Evolutionary conservation across 2,797 vertebrate species (phyloP), one percentile per base, ranked within the genome.

Genomic region (Rousettus madagascariensis): DNA sequence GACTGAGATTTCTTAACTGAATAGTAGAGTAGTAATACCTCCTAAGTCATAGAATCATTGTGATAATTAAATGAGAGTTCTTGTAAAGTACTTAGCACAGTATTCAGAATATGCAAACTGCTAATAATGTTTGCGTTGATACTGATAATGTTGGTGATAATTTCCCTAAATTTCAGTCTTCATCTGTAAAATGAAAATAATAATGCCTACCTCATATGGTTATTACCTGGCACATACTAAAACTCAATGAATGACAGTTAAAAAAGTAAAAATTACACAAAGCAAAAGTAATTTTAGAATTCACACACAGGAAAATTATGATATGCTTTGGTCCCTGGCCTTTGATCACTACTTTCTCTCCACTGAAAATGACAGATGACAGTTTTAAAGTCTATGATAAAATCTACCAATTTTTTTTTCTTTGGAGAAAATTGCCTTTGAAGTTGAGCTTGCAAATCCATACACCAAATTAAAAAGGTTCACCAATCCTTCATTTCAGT

Each of bases 181-280:
- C 55, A 72, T 72, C 63, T 68, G 2, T 91, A 86, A 86, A 95
- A 80, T 36, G 38, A 96, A 82, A 86, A 87, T 78, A 77, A 59
- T 61, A 22, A 79, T 68, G 28, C 59, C 19, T 43, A 30, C 11
- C 22, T 61, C 28, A 6, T 74, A 66, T 55, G 55, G 57, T 68
- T 8, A 63, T 78, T 83, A 55, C 80, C 65, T 55, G 51, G 46
- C 19, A 85, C 36, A 51, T 75, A 82, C 20, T 53, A 33, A 86
- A 13, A 86, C 24, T 66, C 41, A 74, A 5, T 71, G 36, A 90
- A n/a, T 72, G 43, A 68, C 8, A 74, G 59, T 88, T 91, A 38
- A 71, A 88, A 69, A 89, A 77, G 19, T 51, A 38, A 85, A 85
- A 95, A 51, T 87, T 71, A 65, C 46, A 86, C 36, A 78, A 72